A percentile compares a stretch with the other conserved stretches of the same genome.
phyloP scores from a whole-genome alignment of 2,113 vertebrate species.

The Apteryx mantelli region DNA sequence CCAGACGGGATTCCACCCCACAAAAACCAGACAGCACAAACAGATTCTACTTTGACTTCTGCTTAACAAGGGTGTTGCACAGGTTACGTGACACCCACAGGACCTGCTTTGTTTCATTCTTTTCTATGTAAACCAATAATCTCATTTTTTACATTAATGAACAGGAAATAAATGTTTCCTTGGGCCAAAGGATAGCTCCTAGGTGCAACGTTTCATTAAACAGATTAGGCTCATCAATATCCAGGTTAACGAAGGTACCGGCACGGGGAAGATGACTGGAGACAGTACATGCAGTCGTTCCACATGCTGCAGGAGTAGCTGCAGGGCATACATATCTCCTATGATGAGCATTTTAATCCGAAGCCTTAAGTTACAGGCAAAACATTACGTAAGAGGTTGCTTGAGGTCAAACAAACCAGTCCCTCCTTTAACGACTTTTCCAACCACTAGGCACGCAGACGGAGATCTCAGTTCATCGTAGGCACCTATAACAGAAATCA shows the following conservation, averaged over 20 bases:
- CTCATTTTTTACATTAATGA: background rate
- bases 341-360: background rate
- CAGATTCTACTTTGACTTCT: background rate
- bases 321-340: accelerated
- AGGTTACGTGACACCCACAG: background rate
- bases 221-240: background rate
- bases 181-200: background rate
- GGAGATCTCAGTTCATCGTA: slow-evolving; percentile 89
- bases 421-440: slow-evolving; percentile 94
- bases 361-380: background rate
- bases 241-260: background rate
- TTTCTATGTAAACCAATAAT: background rate
- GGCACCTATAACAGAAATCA: slow-evolving; percentile 79
- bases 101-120: background rate
- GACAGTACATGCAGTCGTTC: accelerated
- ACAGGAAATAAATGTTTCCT: background rate
- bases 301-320: background rate
- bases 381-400: slow-evolving; percentile 86
- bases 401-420: slow-evolving; percentile 97
- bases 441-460: slow-evolving; percentile 92
- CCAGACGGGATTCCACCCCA: background rate
- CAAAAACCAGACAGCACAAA: background rate
- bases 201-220: background rate
- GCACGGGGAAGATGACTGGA: background rate
- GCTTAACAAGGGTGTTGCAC: background rate